Conservation (phyloP, 2,888 invertebrate genomes). For the Octonoba sinensis region DNA sequence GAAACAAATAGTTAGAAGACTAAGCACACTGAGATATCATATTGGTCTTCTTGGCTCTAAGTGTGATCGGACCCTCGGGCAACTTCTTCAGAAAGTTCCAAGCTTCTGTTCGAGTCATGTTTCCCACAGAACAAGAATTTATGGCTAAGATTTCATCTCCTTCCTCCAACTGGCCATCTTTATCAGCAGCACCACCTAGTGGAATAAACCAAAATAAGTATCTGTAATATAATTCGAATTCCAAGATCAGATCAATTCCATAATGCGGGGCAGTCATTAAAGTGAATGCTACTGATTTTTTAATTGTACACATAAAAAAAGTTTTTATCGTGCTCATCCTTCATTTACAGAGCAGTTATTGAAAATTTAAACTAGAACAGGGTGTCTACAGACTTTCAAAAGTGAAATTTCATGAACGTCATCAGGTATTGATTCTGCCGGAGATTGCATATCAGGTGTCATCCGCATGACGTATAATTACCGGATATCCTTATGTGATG, state of each 20-base stretch:
- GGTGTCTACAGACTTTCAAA: too few relatives aligned
- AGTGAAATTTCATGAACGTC: too few relatives aligned
- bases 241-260: not conserved
- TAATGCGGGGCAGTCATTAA: not conserved
- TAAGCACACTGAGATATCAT: constrained; percentile 17
- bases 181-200: constrained; percentile 89
- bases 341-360: too few relatives aligned
- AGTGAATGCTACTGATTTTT: not conserved
- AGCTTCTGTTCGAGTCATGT: constrained; percentile 91
- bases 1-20: not conserved
- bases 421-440: too few relatives aligned
- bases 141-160: constrained; percentile 90
- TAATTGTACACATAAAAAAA: constrained; percentile 49
- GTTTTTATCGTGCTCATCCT: too few relatives aligned
- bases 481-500: too few relatives aligned
- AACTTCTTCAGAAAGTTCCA: constrained; percentile 93
- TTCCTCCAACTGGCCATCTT: constrained; percentile 84
- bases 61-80: constrained; percentile 84
- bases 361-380: too few relatives aligned
- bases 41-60: constrained; percentile 72
- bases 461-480: too few relatives aligned
- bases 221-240: not conserved
- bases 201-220: constrained; percentile 9
- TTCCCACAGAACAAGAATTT: constrained; percentile 83
- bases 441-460: too few relatives aligned